Evolutionary conservation across 2,888 invertebrate species (phyloP), one percentile per base, ranked within the genome.

Genomic region (Acrobasis consociella): DNA sequence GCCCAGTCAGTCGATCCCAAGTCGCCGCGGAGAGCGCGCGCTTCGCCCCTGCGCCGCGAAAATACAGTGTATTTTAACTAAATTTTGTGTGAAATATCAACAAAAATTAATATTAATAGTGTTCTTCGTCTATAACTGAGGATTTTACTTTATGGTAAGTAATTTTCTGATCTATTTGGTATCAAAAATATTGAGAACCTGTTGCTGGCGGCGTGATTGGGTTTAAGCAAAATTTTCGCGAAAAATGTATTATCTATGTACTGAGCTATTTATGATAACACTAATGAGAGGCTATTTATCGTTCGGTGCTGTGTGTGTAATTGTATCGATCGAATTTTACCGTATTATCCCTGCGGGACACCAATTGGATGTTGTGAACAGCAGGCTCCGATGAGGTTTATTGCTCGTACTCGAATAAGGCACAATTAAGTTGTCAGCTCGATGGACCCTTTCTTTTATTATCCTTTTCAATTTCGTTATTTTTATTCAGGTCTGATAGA

Each of bases 1-100:
- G 15, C 11, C 51, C 49, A 58, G 65, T 70, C 78, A 80, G 78
- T 80, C 63, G 69, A 63, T 62, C 52, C 59, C 64, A 58, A 67
- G 62, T 46, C 64, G 62, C 49, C 60, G 70, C 51, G 22, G 46
- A 42, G 65, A 55, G 50, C 61, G 70, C 70, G 67, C 73, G 76
- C 65, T 62, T 67, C 69, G 64, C 50, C 60, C 31, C 53, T 53
- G 16, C 49, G 37, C 38, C 49, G 15, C 31, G 10, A 53, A 63
- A 63, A 61, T 51, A 60, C 62, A 67, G 67, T 67, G 67, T 64
- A 60, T 60, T 59, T 60, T 46, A 60, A 60, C 31, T 59, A 69
- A n/a, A 65, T 67, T 38, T 66, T 72, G 66, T 67, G 72, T 68
- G 69, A 72, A 72, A 72, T 62, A 51, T 37, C 51, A 31, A 13